Conservation (phyloP, 2,797 vertebrate genomes). For the Thunnus albacares region DNA sequence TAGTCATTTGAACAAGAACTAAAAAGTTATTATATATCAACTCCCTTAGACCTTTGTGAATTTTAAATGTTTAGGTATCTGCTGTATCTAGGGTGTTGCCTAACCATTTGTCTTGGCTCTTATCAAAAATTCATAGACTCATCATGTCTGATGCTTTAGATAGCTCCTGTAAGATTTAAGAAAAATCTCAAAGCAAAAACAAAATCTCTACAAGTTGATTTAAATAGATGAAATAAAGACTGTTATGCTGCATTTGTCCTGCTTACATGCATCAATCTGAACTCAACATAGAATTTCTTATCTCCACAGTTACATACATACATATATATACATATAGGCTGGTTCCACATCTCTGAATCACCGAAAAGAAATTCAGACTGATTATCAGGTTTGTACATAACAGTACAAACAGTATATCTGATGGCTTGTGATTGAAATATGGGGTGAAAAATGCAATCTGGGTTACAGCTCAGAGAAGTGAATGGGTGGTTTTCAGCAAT, state of each 20-base stretch:
- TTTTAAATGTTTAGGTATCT: background rate
- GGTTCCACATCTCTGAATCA: background rate
- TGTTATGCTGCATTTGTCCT: background rate
- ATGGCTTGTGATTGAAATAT: constrained; percentile 20
- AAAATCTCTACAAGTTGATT: background rate
- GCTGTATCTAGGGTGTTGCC: background rate
- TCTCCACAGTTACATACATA: background rate
- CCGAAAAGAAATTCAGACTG: background rate
- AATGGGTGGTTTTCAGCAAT: constrained; percentile 24
- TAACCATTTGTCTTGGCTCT: background rate
- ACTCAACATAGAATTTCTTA: background rate
- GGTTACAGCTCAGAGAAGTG: constrained; percentile 36
- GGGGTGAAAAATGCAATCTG: constrained; percentile 31
- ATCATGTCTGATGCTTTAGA: too few relatives aligned
- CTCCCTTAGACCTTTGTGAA: background rate
- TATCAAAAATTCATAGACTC: too few relatives aligned
- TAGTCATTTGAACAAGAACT: background rate
- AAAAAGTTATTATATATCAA: background rate
- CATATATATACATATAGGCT: background rate
- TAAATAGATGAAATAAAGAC: background rate
- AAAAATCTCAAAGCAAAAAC: background rate
- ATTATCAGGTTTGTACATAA: constrained; percentile 3
- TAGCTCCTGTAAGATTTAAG: background rate
- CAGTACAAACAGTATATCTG: background rate
- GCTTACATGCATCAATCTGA: background rate